These are phyloP conservation scores for Charina bottae DNA, from an alignment of 2,113 vertebrate species.

Conservation along the genomic window DNA sequence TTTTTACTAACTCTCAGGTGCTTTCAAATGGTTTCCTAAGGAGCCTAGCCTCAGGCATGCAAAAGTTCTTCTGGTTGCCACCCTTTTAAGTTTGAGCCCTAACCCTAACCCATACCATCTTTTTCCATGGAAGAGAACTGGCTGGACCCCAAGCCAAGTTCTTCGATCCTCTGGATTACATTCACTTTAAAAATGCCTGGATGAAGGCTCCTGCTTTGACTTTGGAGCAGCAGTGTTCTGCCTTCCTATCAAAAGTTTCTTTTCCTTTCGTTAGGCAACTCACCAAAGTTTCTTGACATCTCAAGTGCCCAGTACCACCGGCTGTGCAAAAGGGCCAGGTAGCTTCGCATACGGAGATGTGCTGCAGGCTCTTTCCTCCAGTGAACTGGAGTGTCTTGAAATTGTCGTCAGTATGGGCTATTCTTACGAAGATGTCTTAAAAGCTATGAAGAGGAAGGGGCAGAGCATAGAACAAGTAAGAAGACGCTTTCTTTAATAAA, in stretches of 20 bases:
- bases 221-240: not conserved
- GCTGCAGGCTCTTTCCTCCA: slow-evolving; percentile 82
- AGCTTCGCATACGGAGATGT: slow-evolving; percentile 46
- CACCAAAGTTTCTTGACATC: slow-evolving; percentile 70
- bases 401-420: slow-evolving; percentile 95
- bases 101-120: not conserved
- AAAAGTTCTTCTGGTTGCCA: not conserved
- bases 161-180: not conserved
- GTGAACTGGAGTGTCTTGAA: slow-evolving; percentile 89
- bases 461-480: slow-evolving; percentile 94
- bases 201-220: not conserved
- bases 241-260: not conserved
- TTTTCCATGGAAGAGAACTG: no score
- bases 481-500: accelerated
- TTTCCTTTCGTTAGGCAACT: slow-evolving; percentile 56
- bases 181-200: not conserved
- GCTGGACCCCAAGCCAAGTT: not conserved
- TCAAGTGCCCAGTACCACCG: slow-evolving; percentile 76
- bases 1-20: not conserved
- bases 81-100: not conserved
- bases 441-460: slow-evolving; percentile 95
- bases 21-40: not conserved
- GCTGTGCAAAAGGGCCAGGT: slow-evolving; percentile 29
- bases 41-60: no score
- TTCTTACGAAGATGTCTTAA: slow-evolving; percentile 87